Conservation (phyloP, 2,797 vertebrate species). For the Anguilla pacifica region DNA sequence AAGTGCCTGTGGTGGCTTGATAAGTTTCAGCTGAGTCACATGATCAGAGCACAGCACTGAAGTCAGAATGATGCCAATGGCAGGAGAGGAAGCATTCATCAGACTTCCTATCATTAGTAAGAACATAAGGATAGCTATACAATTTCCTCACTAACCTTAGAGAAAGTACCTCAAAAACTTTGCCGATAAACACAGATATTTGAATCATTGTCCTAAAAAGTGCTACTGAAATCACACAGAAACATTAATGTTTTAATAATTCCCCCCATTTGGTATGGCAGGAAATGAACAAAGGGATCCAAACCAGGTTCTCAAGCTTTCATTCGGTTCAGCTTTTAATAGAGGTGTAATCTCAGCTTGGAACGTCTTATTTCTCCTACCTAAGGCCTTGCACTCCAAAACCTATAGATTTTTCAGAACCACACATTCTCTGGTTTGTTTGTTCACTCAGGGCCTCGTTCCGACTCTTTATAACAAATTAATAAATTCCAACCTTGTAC, state of each 20-base stretch:
- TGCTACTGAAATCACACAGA: too few species aligned
- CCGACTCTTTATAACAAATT: not conserved
- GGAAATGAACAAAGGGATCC: not conserved
- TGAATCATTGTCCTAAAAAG: too few species aligned
- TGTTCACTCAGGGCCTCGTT: not conserved
- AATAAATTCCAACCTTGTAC: not conserved
- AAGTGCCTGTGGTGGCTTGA: not conserved
- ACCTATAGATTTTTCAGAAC: not conserved
- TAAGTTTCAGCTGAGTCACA: not conserved
- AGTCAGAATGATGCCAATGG: not conserved
- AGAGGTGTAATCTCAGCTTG: not conserved
- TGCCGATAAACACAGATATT: too few species aligned
- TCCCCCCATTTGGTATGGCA: not conserved
- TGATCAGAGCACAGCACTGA: not conserved
- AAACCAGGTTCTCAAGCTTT: not conserved
- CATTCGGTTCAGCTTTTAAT: not conserved
- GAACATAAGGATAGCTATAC: too few species aligned
- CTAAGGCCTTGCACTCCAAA: conserved; percentile 1
- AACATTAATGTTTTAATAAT: not conserved
- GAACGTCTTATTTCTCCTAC: not conserved
- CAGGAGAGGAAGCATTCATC: not conserved
- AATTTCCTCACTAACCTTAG: too few species aligned
- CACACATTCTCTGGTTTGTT: not conserved
- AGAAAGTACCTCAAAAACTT: too few species aligned
- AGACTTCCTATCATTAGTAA: too few species aligned